These are phyloP conservation scores for Musca vetustissima DNA, from an alignment of 1,140 invertebrate genomes.

Conservation along the genomic window DNA sequence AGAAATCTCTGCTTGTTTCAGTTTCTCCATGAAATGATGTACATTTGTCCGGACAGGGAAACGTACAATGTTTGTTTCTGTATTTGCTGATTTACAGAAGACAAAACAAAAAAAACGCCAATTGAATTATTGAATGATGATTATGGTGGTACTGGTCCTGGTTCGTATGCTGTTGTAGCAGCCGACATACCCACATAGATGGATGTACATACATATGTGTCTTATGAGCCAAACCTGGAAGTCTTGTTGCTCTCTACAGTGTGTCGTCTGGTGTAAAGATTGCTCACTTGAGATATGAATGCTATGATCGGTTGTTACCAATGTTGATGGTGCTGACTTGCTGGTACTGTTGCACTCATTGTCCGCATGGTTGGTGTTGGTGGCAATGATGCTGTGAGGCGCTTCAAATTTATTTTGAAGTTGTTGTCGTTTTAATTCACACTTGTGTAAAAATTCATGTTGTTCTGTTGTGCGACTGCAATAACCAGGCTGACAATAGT, in stretches of 20 bases:
- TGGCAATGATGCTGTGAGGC: neutral
- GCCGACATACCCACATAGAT: no score
- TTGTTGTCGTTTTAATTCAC: constrained; percentile 18
- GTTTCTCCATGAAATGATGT: no score
- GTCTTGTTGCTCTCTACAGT: neutral
- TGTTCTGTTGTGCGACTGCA: neutral
- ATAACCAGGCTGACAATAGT: neutral
- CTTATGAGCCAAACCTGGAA: neutral
- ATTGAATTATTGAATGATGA: constrained; percentile 24
- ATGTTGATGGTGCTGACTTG: no score
- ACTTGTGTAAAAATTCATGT: constrained; percentile 22
- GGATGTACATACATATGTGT: neutral
- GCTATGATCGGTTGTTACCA: neutral
- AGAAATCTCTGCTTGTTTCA: no score
- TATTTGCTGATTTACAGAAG: neutral
- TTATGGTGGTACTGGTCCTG: neutral
- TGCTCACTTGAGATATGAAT: constrained; percentile 15
- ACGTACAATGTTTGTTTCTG: neutral
- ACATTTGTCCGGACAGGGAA: neutral
- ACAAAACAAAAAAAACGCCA: no score
- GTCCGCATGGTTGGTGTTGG: no score
- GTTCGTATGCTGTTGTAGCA: neutral
- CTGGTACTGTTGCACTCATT: no score
- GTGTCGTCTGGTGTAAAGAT: neutral
- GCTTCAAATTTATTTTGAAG: constrained; percentile 18